Base-by-base conservation (phyloP, 2,797 vertebrate genomes). In the Morus bassanus region DNA sequence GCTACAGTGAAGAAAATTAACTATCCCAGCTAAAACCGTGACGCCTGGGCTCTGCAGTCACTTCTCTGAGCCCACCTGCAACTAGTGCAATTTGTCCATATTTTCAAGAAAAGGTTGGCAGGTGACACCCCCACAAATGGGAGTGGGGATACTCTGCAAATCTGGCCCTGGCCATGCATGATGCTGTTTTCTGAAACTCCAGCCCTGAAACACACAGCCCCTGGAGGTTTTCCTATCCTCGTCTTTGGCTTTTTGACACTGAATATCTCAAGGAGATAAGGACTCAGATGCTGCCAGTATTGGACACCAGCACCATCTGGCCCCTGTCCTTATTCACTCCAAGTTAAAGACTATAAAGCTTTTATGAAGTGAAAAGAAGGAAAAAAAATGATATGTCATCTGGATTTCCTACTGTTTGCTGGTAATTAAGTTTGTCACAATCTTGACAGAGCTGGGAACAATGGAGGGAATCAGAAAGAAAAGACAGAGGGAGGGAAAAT, bases 371-470 rank as follows among this genome's bases (percentile, higher is more conserved):
- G 39, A 70, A 75, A 86, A 90, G 37, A 67, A 85, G 18, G 19
- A 25, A 25, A 67, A 46, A 35, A 76, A 78, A 13, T 37, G 79
- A 37, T 67, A 10, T 97, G 78, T 95, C 91, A 93, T 88, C 93
- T 96, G 93, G 88, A 92, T 95, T 97, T 91, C 91, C 94, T 93
- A 35, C 91, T 97, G 88, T 89, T 97, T 88, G 67, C 92, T 79
- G 88, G 81, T 96, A 97, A 97, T 97, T 96, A 96, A 96, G 88
- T 97, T 95, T 97, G 94, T 96, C 94, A 93, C 76, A 94, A 37
- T 84, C 91, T 95, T 93, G 84, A 96, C 89, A 96, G 93, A 91
- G 89, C 93, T 80, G 88, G 67, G 88, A 96, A 96, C 91, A 94
- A 89, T 79, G 56, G 33, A 93, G 48, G 22, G 68, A 86, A 91